A percentile compares a stretch with the other conserved stretches of the same genome.
Conservation (phyloP, 2,113 vertebrate species). For the Lycaon pictus region DNA sequence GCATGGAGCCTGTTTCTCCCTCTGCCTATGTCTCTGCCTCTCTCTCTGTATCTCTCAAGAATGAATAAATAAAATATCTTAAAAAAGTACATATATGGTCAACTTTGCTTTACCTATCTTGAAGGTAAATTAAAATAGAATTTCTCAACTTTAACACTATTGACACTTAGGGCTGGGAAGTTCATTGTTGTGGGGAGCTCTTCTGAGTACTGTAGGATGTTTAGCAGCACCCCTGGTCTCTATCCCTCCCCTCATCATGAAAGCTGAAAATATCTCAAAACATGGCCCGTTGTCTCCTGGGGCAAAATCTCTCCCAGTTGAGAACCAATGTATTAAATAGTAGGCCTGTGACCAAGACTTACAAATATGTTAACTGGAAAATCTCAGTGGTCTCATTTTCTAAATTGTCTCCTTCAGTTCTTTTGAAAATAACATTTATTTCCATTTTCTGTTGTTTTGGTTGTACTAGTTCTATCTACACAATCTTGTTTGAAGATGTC, state of each 20-base stretch:
- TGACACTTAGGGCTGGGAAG: background rate
- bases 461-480: constrained; percentile 53
- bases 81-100: background rate
- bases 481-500: constrained; percentile 68
- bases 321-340: constrained; percentile 10
- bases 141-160: background rate
- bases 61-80: no score
- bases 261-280: constrained; percentile 4
- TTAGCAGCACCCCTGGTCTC: background rate
- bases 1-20: no score
- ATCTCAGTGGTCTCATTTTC: constrained; percentile 38
- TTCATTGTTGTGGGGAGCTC: background rate
- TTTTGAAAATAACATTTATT: constrained; percentile 68
- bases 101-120: background rate
- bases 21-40: no score
- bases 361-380: constrained; percentile 38
- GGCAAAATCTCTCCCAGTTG: constrained; percentile 17
- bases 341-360: constrained; percentile 8
- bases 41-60: no score
- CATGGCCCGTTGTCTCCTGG: background rate
- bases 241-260: background rate
- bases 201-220: background rate
- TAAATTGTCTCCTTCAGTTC: constrained; percentile 42
- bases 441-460: constrained; percentile 59
- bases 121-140: background rate